Conservation (phyloP, 1,140 invertebrate species). For the Trachymyrmex septentrionalis region DNA sequence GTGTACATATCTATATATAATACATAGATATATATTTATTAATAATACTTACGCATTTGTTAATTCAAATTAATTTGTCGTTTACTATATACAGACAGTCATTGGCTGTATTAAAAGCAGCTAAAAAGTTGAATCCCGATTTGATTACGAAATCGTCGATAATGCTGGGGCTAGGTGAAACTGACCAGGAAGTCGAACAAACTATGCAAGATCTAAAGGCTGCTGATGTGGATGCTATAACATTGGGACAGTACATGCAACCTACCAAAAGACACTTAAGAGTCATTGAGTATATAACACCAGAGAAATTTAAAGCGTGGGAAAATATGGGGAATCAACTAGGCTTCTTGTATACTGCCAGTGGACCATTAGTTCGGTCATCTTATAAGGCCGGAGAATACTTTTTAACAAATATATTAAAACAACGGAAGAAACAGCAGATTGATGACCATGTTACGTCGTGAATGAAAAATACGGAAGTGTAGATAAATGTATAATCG, state of each 20-base stretch:
- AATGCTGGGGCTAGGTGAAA: constrained; percentile 99
- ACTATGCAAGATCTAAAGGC: constrained; percentile 94
- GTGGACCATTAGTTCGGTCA: constrained; percentile 98
- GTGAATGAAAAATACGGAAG: not conserved
- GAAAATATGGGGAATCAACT: constrained; percentile 93
- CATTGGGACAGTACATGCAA: constrained; percentile 99
- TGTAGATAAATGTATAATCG: constrained; percentile 13
- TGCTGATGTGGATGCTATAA: constrained; percentile 97
- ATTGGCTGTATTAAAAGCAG: constrained; percentile 92
- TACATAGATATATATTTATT: constrained; percentile 30
- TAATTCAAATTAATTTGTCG: constrained; percentile 36
- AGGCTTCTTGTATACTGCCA: constrained; percentile 99
- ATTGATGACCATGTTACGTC: not conserved
- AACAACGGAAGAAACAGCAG: constrained; percentile 84
- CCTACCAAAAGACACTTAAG: constrained; percentile 98
- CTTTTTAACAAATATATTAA: constrained; percentile 93
- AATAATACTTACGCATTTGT: constrained; percentile 19
- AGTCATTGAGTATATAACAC: constrained; percentile 98
- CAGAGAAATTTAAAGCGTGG: constrained; percentile 97
- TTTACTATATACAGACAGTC: constrained; percentile 90
- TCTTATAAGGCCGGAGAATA: constrained; percentile 99
- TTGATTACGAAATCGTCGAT: constrained; percentile 99
- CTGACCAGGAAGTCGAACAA: constrained; percentile 95
- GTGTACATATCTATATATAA: not conserved
- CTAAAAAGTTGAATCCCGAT: constrained; percentile 92